Evolutionary conservation across 1,140 invertebrate species (phyloP).

Genomic region (Leptonema lineaticorne): DNA sequence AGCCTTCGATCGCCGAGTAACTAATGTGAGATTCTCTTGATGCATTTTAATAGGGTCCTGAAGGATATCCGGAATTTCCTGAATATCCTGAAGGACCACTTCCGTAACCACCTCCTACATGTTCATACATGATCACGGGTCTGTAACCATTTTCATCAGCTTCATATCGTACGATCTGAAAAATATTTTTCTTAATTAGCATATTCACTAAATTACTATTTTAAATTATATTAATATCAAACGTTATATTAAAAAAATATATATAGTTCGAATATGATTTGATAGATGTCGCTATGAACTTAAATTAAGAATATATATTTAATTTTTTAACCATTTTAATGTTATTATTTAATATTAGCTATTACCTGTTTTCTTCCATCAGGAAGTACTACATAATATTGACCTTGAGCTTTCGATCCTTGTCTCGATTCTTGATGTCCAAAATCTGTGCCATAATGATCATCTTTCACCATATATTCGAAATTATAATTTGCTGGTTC

Average conservation of each 20-base stretch:
- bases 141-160: conserved; percentile 77
- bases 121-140: conserved; percentile 72
- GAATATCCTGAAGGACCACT: conserved; percentile 32
- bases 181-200: no score
- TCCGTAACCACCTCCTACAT: conserved; percentile 52
- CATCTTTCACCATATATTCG: conserved; percentile 72
- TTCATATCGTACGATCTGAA: conserved; percentile 72
- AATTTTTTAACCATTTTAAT: neutral
- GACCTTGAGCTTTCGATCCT: conserved; percentile 66
- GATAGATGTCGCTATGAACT: neutral
- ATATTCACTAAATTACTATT: neutral
- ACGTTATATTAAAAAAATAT: neutral
- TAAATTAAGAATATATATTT: neutral
- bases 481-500: conserved; percentile 73
- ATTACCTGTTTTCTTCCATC: conserved; percentile 73
- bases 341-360: neutral
- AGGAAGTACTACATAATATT: conserved; percentile 72
- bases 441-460: conserved; percentile 68
- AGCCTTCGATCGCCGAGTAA: no score
- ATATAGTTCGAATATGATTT: neutral
- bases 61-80: conserved; percentile 12
- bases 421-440: conserved; percentile 69
- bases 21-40: no score
- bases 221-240: neutral
- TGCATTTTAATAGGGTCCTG: conserved; percentile 30